Conservation (phyloP, 2,888 invertebrate species). For the Drosophila barbarae region DNA sequence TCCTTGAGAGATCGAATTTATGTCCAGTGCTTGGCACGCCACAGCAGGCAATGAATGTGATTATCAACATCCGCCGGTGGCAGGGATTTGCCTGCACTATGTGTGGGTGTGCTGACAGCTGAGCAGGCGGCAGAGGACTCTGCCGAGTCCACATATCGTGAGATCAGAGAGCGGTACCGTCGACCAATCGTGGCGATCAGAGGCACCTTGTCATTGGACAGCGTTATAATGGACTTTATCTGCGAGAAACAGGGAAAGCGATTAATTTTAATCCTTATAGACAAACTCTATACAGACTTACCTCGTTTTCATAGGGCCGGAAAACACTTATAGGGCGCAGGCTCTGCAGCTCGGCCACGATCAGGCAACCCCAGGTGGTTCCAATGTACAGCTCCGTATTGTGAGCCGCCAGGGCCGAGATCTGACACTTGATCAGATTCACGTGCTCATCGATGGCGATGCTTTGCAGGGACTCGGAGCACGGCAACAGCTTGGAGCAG, state of each 20-base stretch:
- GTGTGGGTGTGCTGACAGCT: slow-evolving; percentile 62
- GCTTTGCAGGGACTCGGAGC: slow-evolving; percentile 94
- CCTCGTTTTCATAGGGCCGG: slow-evolving; percentile 92
- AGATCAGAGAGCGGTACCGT: slow-evolving; percentile 89
- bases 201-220: slow-evolving; percentile 80
- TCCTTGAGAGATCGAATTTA: slow-evolving; percentile 62
- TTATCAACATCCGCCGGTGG: slow-evolving; percentile 75
- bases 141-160: slow-evolving; percentile 82
- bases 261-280: not conserved
- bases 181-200: slow-evolving; percentile 89
- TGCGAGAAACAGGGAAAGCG: slow-evolving; percentile 49
- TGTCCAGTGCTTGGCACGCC: slow-evolving; percentile 79
- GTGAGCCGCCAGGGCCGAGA: slow-evolving; percentile 83
- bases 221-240: slow-evolving; percentile 84
- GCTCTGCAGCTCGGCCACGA: slow-evolving; percentile 90
- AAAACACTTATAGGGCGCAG: slow-evolving; percentile 95
- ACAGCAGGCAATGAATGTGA: slow-evolving; percentile 78
- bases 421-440: slow-evolving; percentile 87
- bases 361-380: slow-evolving; percentile 96
- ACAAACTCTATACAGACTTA: slow-evolving; percentile 69
- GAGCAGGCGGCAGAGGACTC: slow-evolving; percentile 51
- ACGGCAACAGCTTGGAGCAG: slow-evolving; percentile 94
- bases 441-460: slow-evolving; percentile 93
- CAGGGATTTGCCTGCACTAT: slow-evolving; percentile 61
- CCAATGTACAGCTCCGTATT: slow-evolving; percentile 91